Evolutionary conservation across 2,797 vertebrate genomes (phyloP).

Genomic region (Miichthys miiuy): DNA sequence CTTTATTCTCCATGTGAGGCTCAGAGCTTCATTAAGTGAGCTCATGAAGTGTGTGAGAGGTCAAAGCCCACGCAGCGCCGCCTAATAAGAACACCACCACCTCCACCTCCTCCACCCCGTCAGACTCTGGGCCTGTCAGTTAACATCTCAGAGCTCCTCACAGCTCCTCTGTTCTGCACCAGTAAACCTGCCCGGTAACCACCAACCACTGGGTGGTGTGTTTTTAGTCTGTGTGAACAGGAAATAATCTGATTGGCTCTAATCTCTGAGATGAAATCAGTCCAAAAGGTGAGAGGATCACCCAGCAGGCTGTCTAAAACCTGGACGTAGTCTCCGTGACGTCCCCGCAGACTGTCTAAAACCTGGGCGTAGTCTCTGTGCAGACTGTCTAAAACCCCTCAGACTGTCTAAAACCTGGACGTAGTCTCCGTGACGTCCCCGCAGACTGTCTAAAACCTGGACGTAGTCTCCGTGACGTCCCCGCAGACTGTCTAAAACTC

Average conservation of each 20-base stretch:
- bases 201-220: constrained; percentile 36
- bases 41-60: constrained; percentile 79
- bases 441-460: too few relatives aligned
- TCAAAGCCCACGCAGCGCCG: constrained; percentile 74
- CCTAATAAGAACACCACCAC: constrained; percentile 67
- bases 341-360: too few relatives aligned
- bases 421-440: too few relatives aligned
- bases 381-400: too few relatives aligned
- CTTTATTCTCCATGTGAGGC: constrained; percentile 5
- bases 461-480: too few relatives aligned
- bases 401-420: too few relatives aligned
- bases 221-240: background rate
- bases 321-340: too few relatives aligned
- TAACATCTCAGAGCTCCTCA: constrained; percentile 65
- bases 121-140: constrained; percentile 73
- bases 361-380: too few relatives aligned
- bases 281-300: too few relatives aligned
- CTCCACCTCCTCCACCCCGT: constrained; percentile 24
- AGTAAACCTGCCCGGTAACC: constrained; percentile 63
- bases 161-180: constrained; percentile 76
- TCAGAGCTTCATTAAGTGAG: constrained; percentile 61
- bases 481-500: too few relatives aligned
- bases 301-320: too few relatives aligned
- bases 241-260: constrained; percentile 4
- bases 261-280: background rate